A percentile compares a stretch with the other conserved stretches of the same genome.
Conservation (phyloP, 2,113 vertebrate species). For the Scatophagus argus region DNA sequence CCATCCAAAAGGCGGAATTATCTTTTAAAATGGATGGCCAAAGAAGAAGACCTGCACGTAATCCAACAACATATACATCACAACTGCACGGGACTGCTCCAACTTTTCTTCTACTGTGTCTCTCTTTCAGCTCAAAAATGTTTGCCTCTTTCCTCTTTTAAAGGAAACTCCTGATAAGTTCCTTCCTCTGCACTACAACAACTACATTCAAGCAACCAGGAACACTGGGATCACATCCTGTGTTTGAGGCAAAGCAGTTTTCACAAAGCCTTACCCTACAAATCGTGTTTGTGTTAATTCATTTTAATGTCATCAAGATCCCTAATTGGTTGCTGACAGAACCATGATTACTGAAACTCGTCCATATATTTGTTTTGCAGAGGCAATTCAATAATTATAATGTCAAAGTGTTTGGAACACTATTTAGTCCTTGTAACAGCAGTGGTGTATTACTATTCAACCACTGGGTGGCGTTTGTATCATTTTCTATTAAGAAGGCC, state of each 20-base stretch:
- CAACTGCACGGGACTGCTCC: slow-evolving; percentile 30
- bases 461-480: slow-evolving; percentile 42
- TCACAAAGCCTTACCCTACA: slow-evolving; percentile 26
- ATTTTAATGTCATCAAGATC: neutral
- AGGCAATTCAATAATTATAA: neutral
- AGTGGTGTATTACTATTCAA: neutral
- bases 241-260: slow-evolving; percentile 58
- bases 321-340: neutral
- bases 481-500: neutral
- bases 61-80: slow-evolving; percentile 19
- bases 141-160: slow-evolving; percentile 79
- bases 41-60: neutral
- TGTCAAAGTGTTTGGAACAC: neutral
- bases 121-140: slow-evolving; percentile 63
- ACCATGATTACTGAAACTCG: neutral
- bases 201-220: slow-evolving; percentile 72
- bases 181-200: slow-evolving; percentile 76
- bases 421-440: neutral
- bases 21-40: slow-evolving; percentile 17
- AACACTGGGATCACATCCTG: slow-evolving; percentile 77
- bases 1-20: neutral
- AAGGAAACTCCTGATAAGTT: slow-evolving; percentile 82
- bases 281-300: neutral
- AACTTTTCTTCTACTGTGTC: slow-evolving; percentile 58
- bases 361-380: neutral